Evolutionary conservation across 2,888 invertebrate species (phyloP), one percentile per base, ranked within the genome.

Genomic region (Alitta virens): DNA sequence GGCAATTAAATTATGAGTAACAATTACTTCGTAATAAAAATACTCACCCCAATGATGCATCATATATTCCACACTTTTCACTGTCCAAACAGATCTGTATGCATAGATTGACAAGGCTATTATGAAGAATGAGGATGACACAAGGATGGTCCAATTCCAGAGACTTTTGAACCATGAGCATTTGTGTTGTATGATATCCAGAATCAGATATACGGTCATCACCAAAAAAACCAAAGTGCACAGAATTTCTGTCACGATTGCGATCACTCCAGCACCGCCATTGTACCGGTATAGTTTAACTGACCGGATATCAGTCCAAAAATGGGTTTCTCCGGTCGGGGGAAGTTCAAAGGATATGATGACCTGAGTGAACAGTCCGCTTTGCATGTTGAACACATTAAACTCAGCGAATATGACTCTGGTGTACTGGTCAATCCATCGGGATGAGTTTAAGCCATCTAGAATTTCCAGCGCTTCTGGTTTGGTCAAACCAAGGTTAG

Each of bases 401-500:
- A 46, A 46, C 21, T 46, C 46, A n/a, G n/a, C 46, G n/a, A 46
- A 46, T 16, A 46, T 16, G 7, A n/a, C 46, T 46, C 46, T 5
- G 7, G 46, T 46, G 18, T 18, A 46, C 7, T 46, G 46, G 21
- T 46, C 46, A 46, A 46, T 21, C 46, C 46, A 46, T 3, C 21
- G n/a, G 18, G 21, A 21, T 21, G n/a, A n/a, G 7, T 46, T 46
- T n/a, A 46, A n/a, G 5, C 46, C 21, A 18, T 46, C 21, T 12
- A 46, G 5, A 3, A 46, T n/a, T 46, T n/a, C n/a, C 7, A 18
- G 5, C n/a, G 46, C 46, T 46, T 21, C 21, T 18, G 18, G n/a
- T 46, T 54, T 40, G 12, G 65, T 59, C 12, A 33, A 23, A 2
- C 66, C 68, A 42, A 71, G 60, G 23, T 62, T 38, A 12, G 69